Percentiles rank a stretch among this genome's conserved stretches.
Conservation (phyloP, 2,888 invertebrate species). For the Erebia aethiops region DNA sequence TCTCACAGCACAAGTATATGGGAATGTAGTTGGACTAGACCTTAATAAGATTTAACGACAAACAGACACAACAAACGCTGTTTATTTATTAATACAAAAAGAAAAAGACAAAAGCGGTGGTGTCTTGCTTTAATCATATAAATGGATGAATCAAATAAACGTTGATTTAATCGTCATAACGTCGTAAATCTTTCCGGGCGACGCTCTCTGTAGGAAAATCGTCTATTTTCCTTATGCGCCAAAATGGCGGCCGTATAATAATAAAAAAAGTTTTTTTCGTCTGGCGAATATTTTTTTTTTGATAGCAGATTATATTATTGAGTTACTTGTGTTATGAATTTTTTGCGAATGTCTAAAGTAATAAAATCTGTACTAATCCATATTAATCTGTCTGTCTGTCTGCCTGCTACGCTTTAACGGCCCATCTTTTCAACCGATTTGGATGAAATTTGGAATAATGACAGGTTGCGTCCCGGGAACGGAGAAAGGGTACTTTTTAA, state of each 20-base stretch:
- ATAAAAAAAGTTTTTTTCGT: conserved; percentile 15
- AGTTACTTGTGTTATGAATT: background rate
- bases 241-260: conserved; percentile 3
- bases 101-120: background rate
- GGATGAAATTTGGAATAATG: no score
- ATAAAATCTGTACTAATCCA: background rate
- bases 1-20: no score
- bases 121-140: conserved; percentile 10
- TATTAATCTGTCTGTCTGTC: no score
- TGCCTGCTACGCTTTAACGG: no score
- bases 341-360: background rate
- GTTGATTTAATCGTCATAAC: conserved; percentile 28
- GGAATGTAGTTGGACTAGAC: background rate
- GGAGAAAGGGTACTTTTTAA: no score
- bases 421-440: no score
- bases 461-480: no score
- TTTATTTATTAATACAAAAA: background rate
- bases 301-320: background rate
- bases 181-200: conserved; percentile 26
- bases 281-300: background rate
- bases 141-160: conserved; percentile 19
- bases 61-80: background rate
- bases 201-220: conserved; percentile 24
- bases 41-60: background rate
- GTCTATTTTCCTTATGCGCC: conserved; percentile 28